phyloP scores from a whole-genome alignment of 2,888 invertebrate species.

The Rhagonycha fulva region DNA sequence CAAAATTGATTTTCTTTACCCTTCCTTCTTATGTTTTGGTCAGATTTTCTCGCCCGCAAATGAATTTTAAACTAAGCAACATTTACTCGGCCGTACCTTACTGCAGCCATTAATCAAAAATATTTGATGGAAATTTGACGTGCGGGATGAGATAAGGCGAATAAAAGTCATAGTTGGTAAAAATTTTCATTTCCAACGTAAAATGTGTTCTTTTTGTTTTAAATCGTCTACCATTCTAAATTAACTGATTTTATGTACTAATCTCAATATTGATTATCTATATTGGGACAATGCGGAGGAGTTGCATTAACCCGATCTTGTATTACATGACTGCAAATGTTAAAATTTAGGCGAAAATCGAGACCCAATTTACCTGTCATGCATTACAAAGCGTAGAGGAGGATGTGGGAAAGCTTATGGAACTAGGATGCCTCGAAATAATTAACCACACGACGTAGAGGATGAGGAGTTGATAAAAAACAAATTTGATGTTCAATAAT shows the following conservation, averaged over 20 bases:
- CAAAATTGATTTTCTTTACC: background rate
- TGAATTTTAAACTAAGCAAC: background rate
- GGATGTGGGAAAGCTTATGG: background rate
- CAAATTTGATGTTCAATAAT: background rate
- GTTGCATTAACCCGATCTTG: no score
- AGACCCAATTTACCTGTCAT: background rate
- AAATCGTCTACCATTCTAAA: background rate
- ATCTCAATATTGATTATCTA: no score
- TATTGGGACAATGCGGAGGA: no score
- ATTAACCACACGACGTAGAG: background rate
- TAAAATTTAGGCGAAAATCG: background rate
- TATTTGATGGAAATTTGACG: constrained; percentile 21
- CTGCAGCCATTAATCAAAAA: constrained; percentile 15
- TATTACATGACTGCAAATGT: no score
- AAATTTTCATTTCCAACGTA: background rate
- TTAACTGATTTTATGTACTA: no score
- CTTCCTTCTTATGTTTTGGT: background rate
- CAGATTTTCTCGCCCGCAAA: background rate
- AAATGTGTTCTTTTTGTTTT: background rate
- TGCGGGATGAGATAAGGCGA: constrained; percentile 13
- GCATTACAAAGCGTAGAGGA: background rate
- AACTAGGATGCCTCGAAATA: background rate
- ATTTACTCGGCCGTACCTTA: constrained; percentile 4
- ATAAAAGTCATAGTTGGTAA: constrained; percentile 15
- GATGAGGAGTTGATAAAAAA: background rate